Evolutionary conservation across 2,113 vertebrate species (phyloP), one percentile per base, ranked within the genome.

Genomic region (Uropsilus gracilis): DNA sequence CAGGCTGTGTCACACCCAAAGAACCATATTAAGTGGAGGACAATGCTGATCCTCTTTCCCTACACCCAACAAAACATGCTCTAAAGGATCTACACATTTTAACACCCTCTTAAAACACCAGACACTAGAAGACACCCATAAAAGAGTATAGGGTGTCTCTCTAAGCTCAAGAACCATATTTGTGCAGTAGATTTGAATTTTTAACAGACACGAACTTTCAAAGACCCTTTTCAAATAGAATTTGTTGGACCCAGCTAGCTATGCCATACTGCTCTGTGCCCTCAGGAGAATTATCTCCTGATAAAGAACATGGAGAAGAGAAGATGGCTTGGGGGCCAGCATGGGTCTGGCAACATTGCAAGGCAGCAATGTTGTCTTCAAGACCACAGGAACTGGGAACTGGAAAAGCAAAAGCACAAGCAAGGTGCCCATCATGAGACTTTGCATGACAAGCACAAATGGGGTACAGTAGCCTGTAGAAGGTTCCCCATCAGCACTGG

Each of bases 401-500:
- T 85, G 59, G 39, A 53, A 75, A 80, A 7, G 12, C 18, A 77
- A 30, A 57, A 59, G 42, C n/a, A 30, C n/a, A 34, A 55, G 16
- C 11, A 37, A 71, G 17, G 22, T 8, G n/a, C 85, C n/a, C n/a
- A n/a, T n/a, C 12, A 4, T 12, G 53, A 57, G 34, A 39, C 7
- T 22, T 22, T 13, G 11, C 22, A 39, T 1, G 9, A 22, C 0
- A 75, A 59, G 46, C 37, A 63, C 30, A 63, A 28, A 24, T 2
- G 17, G 17, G 24, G 2, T 6, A 0, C 26, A 9, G 18, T 1
- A 48, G 37, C 34, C 18, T 75, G 7, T 34, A 53, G 59, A 6
- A 0, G 10, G 9, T 17, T 14, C 39, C 0, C 1, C 34, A 0
- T 0, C 66, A 34, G 26, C 32, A 20, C 28, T 5, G 34, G 34